phyloP scores from a whole-genome alignment of 2,113 vertebrate genomes.

The Panthera uncia region DNA sequence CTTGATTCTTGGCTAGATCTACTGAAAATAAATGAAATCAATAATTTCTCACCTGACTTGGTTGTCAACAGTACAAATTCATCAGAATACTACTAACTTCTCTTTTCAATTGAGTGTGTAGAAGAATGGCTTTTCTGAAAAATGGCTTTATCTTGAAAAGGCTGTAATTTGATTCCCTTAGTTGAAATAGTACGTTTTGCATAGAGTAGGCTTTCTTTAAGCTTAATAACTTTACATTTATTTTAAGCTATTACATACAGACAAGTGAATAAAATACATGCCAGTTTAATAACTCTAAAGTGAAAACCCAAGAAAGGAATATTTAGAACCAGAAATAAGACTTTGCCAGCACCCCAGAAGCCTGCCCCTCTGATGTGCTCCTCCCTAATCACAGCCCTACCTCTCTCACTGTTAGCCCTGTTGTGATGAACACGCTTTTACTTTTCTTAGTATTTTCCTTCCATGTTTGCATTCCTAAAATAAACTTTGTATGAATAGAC shows the following conservation, averaged over 20 bases:
- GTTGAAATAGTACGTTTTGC: not conserved
- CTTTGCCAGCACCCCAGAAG: not conserved
- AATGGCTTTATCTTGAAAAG: conserved; percentile 2
- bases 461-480: not conserved
- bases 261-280: not conserved
- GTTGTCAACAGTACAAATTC: not conserved
- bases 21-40: conserved; percentile 12
- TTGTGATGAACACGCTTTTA: not conserved
- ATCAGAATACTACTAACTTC: not conserved
- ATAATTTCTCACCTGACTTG: not conserved
- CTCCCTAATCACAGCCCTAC: not conserved
- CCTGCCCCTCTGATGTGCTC: rapidly evolving
- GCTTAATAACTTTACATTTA: not conserved
- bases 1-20: not conserved
- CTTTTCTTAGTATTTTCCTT: not conserved
- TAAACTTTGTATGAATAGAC: not conserved
- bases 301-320: not conserved
- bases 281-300: not conserved
- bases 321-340: not conserved
- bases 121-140: conserved; percentile 17
- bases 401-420: not conserved
- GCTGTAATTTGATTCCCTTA: not conserved
- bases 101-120: not conserved
- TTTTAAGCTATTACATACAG: not conserved
- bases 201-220: not conserved